A percentile compares a stretch with the other conserved stretches of the same genome.
Evolutionary conservation across 2,113 vertebrate genomes (phyloP).

Genomic region (Mobula birostris): DNA sequence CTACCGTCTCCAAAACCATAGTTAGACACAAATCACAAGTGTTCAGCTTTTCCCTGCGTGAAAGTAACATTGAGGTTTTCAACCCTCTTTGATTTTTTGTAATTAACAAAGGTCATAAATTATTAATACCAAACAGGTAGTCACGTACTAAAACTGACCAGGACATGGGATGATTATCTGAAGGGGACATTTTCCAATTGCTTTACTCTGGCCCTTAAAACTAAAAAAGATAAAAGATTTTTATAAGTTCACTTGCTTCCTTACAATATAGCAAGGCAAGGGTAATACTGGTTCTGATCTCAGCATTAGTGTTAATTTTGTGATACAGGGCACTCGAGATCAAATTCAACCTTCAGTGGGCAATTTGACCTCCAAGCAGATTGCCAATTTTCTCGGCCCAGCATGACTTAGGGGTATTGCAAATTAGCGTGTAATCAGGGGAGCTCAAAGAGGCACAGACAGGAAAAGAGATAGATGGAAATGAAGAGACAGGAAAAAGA

Average conservation of each 20-base stretch:
- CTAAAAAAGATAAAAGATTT: too few relatives aligned
- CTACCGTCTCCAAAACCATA: neutral
- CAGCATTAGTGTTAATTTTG: neutral
- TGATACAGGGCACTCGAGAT: neutral
- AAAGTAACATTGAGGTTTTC: slow-evolving; percentile 18
- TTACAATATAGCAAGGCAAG: neutral
- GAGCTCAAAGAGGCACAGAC: neutral
- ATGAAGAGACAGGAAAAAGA: neutral
- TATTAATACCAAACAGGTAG: neutral
- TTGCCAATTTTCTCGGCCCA: neutral
- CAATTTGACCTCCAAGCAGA: neutral
- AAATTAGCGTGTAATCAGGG: neutral
- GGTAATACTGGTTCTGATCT: slow-evolving; percentile 6
- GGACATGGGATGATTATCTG: neutral
- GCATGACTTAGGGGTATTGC: neutral
- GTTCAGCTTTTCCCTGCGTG: slow-evolving; percentile 11
- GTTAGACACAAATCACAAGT: slow-evolving; percentile 13
- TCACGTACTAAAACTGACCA: neutral
- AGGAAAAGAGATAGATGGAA: neutral
- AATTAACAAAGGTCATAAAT: slow-evolving; percentile 1
- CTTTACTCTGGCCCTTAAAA: neutral
- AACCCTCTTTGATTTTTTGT: neutral
- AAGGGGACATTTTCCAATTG: neutral
- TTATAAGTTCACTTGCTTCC: too few relatives aligned
- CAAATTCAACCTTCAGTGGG: neutral